Base-by-base conservation (phyloP, 2,797 vertebrate species). In the Melanotaenia trifasciata region DNA sequence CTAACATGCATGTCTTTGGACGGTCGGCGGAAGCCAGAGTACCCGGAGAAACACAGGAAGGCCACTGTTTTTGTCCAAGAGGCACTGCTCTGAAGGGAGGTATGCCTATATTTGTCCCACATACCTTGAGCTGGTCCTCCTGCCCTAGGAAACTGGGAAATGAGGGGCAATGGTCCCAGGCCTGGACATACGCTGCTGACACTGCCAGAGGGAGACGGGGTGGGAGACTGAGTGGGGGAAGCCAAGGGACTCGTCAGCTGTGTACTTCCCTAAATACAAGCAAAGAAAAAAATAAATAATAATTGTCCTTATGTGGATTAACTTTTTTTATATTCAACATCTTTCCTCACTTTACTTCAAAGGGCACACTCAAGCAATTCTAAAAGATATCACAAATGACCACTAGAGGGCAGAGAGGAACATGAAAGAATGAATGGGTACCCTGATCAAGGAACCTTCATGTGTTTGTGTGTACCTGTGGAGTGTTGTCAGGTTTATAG, bases 151-250 rank as follows among this genome's bases (percentile, higher is more conserved):
- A 98, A 98, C 94, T 98, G 97, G 0, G 97, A 93, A 86, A 99
- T 95, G 78, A 99, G 96, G 4, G 98, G 96, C 81, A 99, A 93
- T 78, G 97, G 96, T 83, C 97, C 95, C 43, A 99, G 95, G 84
- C 96, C 97, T 13, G 97, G 93, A 95, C 98, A 99, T 89, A 98
- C 95, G 0, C 81, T 97, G 95, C 89, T 96, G 86, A 98, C 94
- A 80, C 91, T 98, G 90, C 96, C 96, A 50, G 97, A 96, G 14
- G 97, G 97, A 67, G 97, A 97, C 0, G 97, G 97, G 16, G 97
- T 96, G 35, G 98, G 98, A 79, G 98, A 99, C 84, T 98, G 98
- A 22, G 97, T 96, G 72, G 98, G 97, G 80, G 98, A 99, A 0
- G 96, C 95, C 90, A 97, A 93, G 10, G 98, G 98, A 89, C 97